phyloP scores from a whole-genome alignment of 1,140 invertebrate genomes.

The Scaptomyza graminum region DNA sequence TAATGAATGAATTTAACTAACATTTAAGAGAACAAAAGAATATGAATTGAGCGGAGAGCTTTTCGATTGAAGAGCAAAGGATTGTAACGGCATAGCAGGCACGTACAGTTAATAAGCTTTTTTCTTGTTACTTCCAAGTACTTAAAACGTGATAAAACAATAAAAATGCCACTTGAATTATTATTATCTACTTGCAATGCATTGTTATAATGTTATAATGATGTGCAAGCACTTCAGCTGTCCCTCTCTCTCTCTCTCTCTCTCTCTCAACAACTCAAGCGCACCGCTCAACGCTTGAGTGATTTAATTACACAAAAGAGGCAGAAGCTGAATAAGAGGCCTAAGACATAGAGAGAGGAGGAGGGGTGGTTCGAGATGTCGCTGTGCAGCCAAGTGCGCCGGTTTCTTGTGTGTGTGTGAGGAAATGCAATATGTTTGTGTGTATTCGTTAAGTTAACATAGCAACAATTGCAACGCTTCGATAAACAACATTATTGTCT shows the following conservation, averaged over 20 bases:
- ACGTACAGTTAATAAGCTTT: slow-evolving; percentile 12
- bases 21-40: slow-evolving; percentile 14
- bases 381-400: slow-evolving; percentile 74
- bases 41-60: background rate
- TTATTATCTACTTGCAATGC: slow-evolving; percentile 47
- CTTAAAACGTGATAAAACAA: slow-evolving; percentile 51
- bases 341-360: background rate
- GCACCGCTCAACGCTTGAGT: slow-evolving; percentile 67
- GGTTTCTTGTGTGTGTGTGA: slow-evolving; percentile 35
- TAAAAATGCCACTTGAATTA: slow-evolving; percentile 53
- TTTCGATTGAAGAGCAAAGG: background rate
- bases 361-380: slow-evolving; percentile 1
- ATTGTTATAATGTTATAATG: slow-evolving; percentile 71
- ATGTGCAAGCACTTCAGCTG: slow-evolving; percentile 65
- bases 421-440: slow-evolving; percentile 63
- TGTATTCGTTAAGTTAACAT: slow-evolving; percentile 42
- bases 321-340: slow-evolving; percentile 5
- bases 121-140: slow-evolving; percentile 1
- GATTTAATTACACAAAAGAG: slow-evolving; percentile 74
- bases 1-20: background rate
- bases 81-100: background rate
- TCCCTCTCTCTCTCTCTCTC: background rate
- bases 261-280: slow-evolving; percentile 25
- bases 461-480: slow-evolving; percentile 77
- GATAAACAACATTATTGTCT: slow-evolving; percentile 68